Evolutionary conservation across 2,113 vertebrate species (phyloP).

Genomic region (Hydropotes inermis): DNA sequence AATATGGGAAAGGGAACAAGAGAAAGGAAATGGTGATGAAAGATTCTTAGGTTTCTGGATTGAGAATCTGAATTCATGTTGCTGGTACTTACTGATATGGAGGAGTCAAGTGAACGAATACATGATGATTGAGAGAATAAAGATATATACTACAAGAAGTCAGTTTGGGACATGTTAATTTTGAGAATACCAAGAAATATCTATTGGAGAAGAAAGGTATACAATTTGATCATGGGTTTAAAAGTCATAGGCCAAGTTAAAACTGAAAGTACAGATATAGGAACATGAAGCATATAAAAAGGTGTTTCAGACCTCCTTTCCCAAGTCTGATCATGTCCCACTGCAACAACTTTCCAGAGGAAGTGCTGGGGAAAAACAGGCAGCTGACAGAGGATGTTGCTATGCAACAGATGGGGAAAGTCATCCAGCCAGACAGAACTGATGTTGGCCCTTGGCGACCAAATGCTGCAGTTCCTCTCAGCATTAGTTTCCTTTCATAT

Average conservation of each 20-base stretch:
- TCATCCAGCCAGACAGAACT: conserved; percentile 54
- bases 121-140: neutral
- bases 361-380: conserved; percentile 55
- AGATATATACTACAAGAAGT: neutral
- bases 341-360: conserved; percentile 28
- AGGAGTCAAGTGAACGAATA: neutral
- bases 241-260: neutral
- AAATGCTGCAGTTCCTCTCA: conserved; percentile 29
- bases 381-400: conserved; percentile 58
- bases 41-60: neutral
- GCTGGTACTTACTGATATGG: neutral
- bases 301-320: neutral
- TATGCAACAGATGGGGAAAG: conserved; percentile 64
- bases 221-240: neutral
- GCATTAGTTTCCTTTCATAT: conserved; percentile 5
- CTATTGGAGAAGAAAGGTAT: neutral
- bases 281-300: neutral
- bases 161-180: neutral
- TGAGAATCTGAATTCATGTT: neutral
- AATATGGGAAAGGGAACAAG: neutral
- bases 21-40: neutral
- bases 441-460: conserved; percentile 53
- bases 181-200: neutral
- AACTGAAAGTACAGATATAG: neutral
- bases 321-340: neutral